These are phyloP conservation scores for Hippocampus barbouri DNA, from an alignment of 2,113 vertebrate species.

Conservation along the genomic window DNA sequence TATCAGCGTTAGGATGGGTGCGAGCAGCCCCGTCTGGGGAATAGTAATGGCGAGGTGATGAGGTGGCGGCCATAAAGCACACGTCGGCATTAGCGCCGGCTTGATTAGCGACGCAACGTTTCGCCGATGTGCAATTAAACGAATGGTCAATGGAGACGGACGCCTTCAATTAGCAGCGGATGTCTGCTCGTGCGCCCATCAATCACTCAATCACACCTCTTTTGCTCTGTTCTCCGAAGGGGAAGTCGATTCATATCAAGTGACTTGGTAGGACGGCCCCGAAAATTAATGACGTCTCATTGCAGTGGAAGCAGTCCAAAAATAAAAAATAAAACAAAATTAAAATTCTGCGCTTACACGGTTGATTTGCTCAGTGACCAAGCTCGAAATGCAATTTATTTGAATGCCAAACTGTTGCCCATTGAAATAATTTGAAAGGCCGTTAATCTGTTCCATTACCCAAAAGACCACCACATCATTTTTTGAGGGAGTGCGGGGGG, in stretches of 20 bases:
- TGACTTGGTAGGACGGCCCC: neutral
- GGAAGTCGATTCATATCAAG: neutral
- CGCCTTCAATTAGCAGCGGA: conserved; percentile 51
- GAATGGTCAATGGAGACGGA: conserved; percentile 61
- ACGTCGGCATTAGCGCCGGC: conserved; percentile 57
- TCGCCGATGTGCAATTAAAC: conserved; percentile 67
- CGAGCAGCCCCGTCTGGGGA: conserved; percentile 57
- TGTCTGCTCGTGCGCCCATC: conserved; percentile 38
- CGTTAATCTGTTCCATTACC: too few species aligned
- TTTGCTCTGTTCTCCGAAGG: conserved; percentile 7
- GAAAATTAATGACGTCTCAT: neutral
- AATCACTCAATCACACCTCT: conserved; percentile 21
- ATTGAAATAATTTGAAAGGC: too few species aligned
- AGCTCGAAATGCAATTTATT: too few species aligned
- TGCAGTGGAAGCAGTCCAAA: too few species aligned
- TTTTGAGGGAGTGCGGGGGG: too few species aligned
- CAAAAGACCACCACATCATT: too few species aligned
- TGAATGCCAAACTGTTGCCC: too few species aligned
- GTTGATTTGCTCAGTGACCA: too few species aligned
- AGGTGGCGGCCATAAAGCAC: conserved; percentile 63
- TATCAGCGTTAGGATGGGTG: conserved; percentile 71
- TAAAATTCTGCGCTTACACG: too few species aligned
- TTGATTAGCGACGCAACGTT: conserved; percentile 66
- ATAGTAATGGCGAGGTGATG: conserved; percentile 70
- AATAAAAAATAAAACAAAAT: too few species aligned